These are phyloP conservation scores for Trichomycterus rosablanca DNA, from an alignment of 2,113 vertebrate genomes.

Conservation along the genomic window DNA sequence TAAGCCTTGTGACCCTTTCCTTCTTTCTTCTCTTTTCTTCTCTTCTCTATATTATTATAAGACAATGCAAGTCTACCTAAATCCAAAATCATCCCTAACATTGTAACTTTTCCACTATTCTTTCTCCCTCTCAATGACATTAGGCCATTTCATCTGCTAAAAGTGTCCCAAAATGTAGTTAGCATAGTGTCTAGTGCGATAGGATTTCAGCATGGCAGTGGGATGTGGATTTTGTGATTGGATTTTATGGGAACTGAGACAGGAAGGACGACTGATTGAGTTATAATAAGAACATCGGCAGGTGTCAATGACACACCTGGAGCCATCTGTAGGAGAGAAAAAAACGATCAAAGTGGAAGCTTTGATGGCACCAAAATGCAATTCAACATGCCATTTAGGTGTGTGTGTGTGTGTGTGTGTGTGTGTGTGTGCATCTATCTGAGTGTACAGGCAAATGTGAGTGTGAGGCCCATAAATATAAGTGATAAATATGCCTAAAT, in stretches of 20 bases:
- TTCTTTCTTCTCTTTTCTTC: slow-evolving; percentile 17
- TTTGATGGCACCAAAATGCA: slow-evolving; percentile 17
- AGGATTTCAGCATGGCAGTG: slow-evolving; percentile 29
- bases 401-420: slow-evolving; percentile 3
- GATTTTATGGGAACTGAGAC: slow-evolving; percentile 8
- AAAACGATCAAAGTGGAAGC: slow-evolving; percentile 24
- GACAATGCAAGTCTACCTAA: background rate
- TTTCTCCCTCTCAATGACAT: slow-evolving; percentile 16
- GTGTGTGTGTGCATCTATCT: slow-evolving; percentile 6
- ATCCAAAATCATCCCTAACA: background rate
- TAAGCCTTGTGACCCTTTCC: too few relatives aligned
- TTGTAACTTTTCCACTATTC: slow-evolving; percentile 3
- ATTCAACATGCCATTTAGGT: slow-evolving; percentile 34
- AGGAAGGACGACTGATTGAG: slow-evolving; percentile 38
- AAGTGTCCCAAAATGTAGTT: slow-evolving; percentile 40
- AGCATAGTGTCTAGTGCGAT: slow-evolving; percentile 15
- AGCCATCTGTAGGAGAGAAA: slow-evolving; percentile 20
- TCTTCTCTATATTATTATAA: background rate
- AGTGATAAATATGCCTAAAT: slow-evolving; percentile 42
- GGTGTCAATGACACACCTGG: slow-evolving; percentile 40
- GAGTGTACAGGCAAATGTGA: slow-evolving; percentile 15
- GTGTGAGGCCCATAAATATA: slow-evolving; percentile 28
- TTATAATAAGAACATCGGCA: slow-evolving; percentile 31
- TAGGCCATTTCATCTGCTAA: slow-evolving; percentile 9
- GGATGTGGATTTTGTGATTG: slow-evolving; percentile 26